Evolutionary conservation across 2,888 invertebrate species (phyloP), one percentile per base, ranked within the genome.

Genomic region (Lobophora halterata): DNA sequence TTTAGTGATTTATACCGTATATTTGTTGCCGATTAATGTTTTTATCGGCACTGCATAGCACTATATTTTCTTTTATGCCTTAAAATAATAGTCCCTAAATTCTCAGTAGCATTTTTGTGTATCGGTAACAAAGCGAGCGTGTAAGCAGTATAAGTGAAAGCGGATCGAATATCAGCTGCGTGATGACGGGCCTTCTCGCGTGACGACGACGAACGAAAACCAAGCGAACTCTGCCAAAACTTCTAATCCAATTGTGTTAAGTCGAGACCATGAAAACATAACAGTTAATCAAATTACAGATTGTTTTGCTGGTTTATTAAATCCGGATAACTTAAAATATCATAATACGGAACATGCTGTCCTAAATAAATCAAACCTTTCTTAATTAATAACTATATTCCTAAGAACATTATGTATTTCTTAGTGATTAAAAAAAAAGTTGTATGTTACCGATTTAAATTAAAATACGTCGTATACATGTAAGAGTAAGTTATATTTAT

Each of bases 201-300:
- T 75, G 70, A 51, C 50, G 54, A 54, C 68, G 76, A 71, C 55
- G 76, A 71, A 51, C 50, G 54, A 54, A 68, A 77, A 71, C 55
- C 77, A 71, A 66, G 68, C 66, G 59, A 79, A 76, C 68, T 66
- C 45, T 63, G 55, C 73, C 71, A 58, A 79, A 78, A 77, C 56
- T 72, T 65, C 46, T 72, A 78, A 80, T 79, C 80, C 79, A 77
- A 80, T 82, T 80, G 58, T 62, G 31, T 44, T 35, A 9, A 39
- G 49, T 39, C 44, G 40, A 62, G 61, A 57, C 66, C 58, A 62
- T 67, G 63, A 61, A 63, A 58, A 56, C 49, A 46, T 39, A n/a
- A n/a, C n/a, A 45, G 48, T 41, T 72, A 72, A 71, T 70, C 62
- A 60, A 57, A 69, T 77, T 77, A 70, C 48, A 51, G 41, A 46